These are phyloP conservation scores for Silurus asotus DNA, from an alignment of 2,113 vertebrate genomes.

Conservation along the genomic window DNA sequence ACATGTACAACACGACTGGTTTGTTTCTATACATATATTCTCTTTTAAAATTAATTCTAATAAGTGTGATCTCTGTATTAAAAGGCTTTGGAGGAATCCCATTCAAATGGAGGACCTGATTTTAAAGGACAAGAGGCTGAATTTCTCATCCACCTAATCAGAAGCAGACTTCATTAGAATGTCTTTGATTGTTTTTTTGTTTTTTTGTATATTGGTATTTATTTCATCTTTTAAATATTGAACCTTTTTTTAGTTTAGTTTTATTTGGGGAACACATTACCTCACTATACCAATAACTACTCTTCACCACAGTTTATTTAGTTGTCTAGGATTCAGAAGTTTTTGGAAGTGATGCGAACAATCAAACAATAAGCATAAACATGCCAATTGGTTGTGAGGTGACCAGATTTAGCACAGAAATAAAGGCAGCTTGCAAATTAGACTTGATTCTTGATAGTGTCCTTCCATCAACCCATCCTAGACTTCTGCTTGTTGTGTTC, in stretches of 20 bases:
- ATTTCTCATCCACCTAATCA: slow-evolving; percentile 74
- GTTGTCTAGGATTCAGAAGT: slow-evolving; percentile 32
- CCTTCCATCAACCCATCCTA: slow-evolving; percentile 24
- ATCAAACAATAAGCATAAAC: background rate
- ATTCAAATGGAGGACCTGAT: slow-evolving; percentile 62
- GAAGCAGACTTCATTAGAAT: background rate
- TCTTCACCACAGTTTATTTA: slow-evolving; percentile 7
- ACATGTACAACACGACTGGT: background rate
- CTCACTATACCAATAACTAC: slow-evolving; percentile 36
- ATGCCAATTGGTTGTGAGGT: background rate
- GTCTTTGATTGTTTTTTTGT: background rate
- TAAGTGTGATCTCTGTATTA: slow-evolving; percentile 9
- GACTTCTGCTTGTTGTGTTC: slow-evolving; percentile 45
- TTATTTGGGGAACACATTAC: slow-evolving; percentile 59
- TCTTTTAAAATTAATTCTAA: background rate
- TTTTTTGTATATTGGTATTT: background rate
- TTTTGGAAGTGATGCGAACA: slow-evolving; percentile 20
- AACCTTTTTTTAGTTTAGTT: slow-evolving; percentile 46
- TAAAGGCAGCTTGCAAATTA: slow-evolving; percentile 13
- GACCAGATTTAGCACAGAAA: background rate
- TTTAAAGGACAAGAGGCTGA: slow-evolving; percentile 75
- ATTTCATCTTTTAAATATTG: background rate
- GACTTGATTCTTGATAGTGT: background rate
- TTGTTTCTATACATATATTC: no score
- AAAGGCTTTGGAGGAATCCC: slow-evolving; percentile 84